A percentile compares a stretch with the other conserved stretches of the same genome.
Conservation (phyloP, 2,113 vertebrate species). For the Carassius gibelio region DNA sequence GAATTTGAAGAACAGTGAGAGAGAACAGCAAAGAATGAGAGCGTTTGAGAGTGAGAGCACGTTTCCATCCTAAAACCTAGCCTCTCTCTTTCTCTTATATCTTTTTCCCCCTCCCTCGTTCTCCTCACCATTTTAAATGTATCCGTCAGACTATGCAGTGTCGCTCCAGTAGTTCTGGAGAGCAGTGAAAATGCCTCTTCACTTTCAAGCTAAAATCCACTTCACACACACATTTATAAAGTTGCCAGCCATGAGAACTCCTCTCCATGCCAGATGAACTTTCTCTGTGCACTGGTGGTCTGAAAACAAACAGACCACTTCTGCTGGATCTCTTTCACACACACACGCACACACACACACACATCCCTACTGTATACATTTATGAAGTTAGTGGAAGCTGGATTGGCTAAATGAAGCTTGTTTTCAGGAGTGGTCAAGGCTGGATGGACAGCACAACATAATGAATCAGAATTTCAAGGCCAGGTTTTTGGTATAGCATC, state of each 20-base stretch:
- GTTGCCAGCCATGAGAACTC: slow-evolving; percentile 28
- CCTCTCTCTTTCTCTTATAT: slow-evolving; percentile 23
- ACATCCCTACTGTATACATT: background rate
- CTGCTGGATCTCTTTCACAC: no score
- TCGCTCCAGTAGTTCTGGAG: slow-evolving; percentile 42
- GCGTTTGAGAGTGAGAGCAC: slow-evolving; percentile 12
- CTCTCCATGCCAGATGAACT: slow-evolving; percentile 26
- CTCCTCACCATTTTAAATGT: slow-evolving; percentile 35
- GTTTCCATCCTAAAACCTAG: slow-evolving; percentile 9
- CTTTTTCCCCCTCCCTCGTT: slow-evolving; percentile 22
- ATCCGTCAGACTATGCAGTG: slow-evolving; percentile 40
- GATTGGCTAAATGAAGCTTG: background rate
- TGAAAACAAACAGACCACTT: no score
- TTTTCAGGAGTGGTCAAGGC: background rate
- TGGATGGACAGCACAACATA: background rate
- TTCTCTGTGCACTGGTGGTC: slow-evolving; percentile 14
- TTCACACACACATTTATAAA: slow-evolving; percentile 23
- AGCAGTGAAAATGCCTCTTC: slow-evolving; percentile 39
- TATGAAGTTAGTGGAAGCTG: background rate
- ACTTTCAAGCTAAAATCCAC: slow-evolving; percentile 8
- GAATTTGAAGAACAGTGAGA: background rate
- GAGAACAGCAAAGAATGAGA: background rate
- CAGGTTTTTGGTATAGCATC: background rate
- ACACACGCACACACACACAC: background rate
- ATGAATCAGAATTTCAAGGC: background rate